A percentile compares a stretch with the other conserved stretches of the same genome.
Evolutionary conservation across 2,113 vertebrate genomes (phyloP).

Genomic region (Spermophilus dauricus): DNA sequence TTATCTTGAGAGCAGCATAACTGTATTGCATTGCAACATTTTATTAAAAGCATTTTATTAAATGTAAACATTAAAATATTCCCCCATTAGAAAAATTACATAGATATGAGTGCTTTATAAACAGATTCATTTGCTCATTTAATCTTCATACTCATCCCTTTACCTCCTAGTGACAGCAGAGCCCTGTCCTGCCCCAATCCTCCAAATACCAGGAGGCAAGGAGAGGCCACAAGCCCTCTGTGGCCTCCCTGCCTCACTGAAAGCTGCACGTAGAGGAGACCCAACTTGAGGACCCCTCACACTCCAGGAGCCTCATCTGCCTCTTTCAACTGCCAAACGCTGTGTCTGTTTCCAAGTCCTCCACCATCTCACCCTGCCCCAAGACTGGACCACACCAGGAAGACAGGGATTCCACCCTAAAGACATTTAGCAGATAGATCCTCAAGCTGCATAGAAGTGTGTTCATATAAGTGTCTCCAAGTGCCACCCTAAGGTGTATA

Average conservation of each 20-base stretch:
- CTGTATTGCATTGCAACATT: not conserved
- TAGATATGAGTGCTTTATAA: not conserved
- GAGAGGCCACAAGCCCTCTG: not conserved
- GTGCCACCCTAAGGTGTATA: not conserved
- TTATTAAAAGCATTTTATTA: constrained; percentile 66
- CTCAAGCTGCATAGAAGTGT: not conserved
- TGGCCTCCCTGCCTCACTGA: not conserved
- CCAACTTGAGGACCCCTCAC: not conserved
- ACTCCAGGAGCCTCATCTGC: not conserved
- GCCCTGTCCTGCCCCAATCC: not conserved
- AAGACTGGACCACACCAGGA: not conserved
- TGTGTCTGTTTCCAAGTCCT: not conserved
- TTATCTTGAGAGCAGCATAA: constrained; percentile 54
- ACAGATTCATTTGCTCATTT: not conserved
- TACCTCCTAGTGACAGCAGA: not conserved
- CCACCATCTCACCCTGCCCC: not conserved
- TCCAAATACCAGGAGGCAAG: not conserved
- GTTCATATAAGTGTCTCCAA: constrained; percentile 18
- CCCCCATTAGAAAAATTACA: not conserved
- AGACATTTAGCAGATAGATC: not conserved
- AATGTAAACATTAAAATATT: constrained; percentile 55
- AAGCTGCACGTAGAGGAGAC: not conserved
- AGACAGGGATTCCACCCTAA: not conserved
- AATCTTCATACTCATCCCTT: not conserved
- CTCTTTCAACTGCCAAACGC: not conserved